Percentiles rank a stretch among this genome's conserved stretches.
These are phyloP conservation scores for Zele albiditarsus DNA, from an alignment of 2,888 invertebrate genomes.

Conservation along the genomic window DNA sequence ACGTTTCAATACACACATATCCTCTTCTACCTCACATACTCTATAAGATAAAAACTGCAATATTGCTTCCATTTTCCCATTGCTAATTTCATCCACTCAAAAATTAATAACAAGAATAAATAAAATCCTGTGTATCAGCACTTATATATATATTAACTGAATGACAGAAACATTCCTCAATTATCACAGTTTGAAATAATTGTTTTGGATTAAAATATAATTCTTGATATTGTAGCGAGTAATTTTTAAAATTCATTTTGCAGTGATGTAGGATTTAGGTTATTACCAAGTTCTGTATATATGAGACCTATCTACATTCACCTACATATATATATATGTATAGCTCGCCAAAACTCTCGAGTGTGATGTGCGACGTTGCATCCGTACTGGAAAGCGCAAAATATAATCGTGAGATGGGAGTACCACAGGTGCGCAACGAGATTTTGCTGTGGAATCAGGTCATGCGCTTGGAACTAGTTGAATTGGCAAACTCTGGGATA, in stretches of 20 bases:
- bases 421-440: constrained; percentile 43
- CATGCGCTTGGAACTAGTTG: constrained; percentile 47
- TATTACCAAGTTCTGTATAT: constrained; percentile 6
- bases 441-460: constrained; percentile 52
- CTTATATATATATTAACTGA: too few species aligned
- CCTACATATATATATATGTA: not conserved
- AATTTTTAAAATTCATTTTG: constrained; percentile 23
- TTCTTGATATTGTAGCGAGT: constrained; percentile 7
- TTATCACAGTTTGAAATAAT: too few species aligned
- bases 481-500: constrained; percentile 51
- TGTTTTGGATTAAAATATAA: not conserved
- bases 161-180: too few species aligned
- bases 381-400: constrained; percentile 22
- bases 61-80: too few species aligned
- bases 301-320: not conserved
- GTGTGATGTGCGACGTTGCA: constrained; percentile 17
- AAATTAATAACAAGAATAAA: too few species aligned
- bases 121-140: too few species aligned
- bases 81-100: too few species aligned
- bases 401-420: constrained; percentile 39
- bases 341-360: constrained; percentile 11
- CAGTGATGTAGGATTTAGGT: constrained; percentile 8
- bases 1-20: too few species aligned
- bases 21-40: too few species aligned
- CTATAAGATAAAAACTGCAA: too few species aligned